phyloP scores from a whole-genome alignment of 2,113 vertebrate species.

The Otis tarda region DNA sequence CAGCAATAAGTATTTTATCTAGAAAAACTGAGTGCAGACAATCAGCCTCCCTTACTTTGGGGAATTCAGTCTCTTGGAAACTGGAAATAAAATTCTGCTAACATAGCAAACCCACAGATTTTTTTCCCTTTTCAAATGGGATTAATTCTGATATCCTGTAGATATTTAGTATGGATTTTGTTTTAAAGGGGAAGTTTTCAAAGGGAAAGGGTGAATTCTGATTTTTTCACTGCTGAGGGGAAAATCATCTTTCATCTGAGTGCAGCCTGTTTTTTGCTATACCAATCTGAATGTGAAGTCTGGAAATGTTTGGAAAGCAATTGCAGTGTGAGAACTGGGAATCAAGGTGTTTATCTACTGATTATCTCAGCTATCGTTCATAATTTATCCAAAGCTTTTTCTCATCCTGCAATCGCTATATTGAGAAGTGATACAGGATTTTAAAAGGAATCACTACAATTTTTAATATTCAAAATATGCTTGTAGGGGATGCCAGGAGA shows the following conservation, averaged over 20 bases:
- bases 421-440: not conserved
- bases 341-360: not conserved
- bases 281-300: not conserved
- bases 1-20: not conserved
- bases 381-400: not conserved
- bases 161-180: not conserved
- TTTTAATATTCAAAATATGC: not conserved
- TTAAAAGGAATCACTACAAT: not conserved
- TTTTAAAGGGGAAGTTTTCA: not conserved
- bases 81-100: not conserved
- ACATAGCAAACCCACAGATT: not conserved
- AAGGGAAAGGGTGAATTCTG: not conserved
- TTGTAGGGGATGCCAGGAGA: not conserved
- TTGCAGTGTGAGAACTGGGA: not conserved
- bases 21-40: not conserved
- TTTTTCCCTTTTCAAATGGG: not conserved
- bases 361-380: not conserved
- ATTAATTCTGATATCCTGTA: not conserved
- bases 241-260: not conserved
- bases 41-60: not conserved
- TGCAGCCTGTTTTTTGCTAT: not conserved
- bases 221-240: not conserved
- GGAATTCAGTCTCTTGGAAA: not conserved
- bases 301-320: not conserved
- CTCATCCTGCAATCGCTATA: not conserved